Conservation (phyloP, 2,113 vertebrate genomes). For the Pipa parva region DNA sequence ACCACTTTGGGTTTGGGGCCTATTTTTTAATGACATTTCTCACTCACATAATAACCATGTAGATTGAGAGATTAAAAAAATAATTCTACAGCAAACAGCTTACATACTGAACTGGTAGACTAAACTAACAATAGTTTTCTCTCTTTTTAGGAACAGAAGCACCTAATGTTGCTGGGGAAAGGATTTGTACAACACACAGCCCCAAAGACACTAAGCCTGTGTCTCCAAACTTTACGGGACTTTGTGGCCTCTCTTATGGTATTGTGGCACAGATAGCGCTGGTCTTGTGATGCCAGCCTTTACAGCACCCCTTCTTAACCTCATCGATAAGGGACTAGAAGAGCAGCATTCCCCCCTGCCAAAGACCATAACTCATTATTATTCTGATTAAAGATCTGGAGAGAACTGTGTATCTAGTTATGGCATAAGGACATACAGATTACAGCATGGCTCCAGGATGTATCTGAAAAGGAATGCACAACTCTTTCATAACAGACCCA, state of each 20-base stretch:
- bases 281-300: background rate
- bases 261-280: constrained; percentile 2
- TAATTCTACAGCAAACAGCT: too few species aligned
- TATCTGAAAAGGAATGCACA: constrained; percentile 1
- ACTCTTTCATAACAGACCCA: background rate
- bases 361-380: background rate
- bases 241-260: constrained; percentile 8
- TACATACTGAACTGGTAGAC: too few species aligned
- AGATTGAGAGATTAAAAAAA: too few species aligned
- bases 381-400: background rate
- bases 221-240: constrained; percentile 22
- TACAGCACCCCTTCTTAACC: background rate
- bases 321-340: background rate
- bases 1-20: too few species aligned
- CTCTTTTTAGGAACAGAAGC: constrained; percentile 10
- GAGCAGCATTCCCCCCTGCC: constrained; percentile 5
- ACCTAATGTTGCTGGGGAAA: constrained; percentile 9
- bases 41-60: too few species aligned
- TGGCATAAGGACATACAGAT: constrained; percentile 3
- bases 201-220: constrained; percentile 21
- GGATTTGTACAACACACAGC: constrained; percentile 6
- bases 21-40: too few species aligned
- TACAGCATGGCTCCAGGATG: background rate
- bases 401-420: background rate
- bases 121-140: too few species aligned